Base-by-base conservation (phyloP, 1,140 invertebrate species). In the Chymomyza costata region DNA sequence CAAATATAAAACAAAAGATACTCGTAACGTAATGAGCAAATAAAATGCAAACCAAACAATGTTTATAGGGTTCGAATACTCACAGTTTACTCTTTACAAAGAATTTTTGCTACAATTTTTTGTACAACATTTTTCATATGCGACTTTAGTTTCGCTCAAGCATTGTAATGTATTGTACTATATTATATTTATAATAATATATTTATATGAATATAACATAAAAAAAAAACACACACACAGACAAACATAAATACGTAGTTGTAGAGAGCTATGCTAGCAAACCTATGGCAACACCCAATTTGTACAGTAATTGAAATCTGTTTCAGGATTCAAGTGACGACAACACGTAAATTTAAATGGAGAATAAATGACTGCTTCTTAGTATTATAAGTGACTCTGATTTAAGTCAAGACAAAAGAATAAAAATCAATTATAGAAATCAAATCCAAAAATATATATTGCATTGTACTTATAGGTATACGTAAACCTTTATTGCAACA, bases 361-460 rank as follows among this genome's bases (percentile, higher is more conserved):
- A 80, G 73, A 80, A 80, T 80, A 80, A 80, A 80, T 80, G 73
- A 80, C 73, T 80, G 73, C 73, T 80, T 80, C 73, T 80, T 80
- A 80, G 73, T 80, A 41, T 80, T 73, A 78, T 80, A 80, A 80
- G 73, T 80, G 73, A 80, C 74, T 80, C 73, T 80, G 74, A 80
- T 80, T 80, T 80, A 80, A 68, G 73, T 80, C 71, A 69, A 78
- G 50, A 44, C 30, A 45, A 53, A 10, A 6, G 25, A 62, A 66
- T 45, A 58, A 43, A 43, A 65, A 73, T 76, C 60, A 61, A 78
- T 76, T 62, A 65, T 78, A 64, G 63, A 57, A 76, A 76, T 71
- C 51, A 78, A 80, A 78, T 67, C 71, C 66, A 71, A 70, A 76
- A n/a, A n/a, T n/a, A n/a, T 76, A 78, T 70, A 65, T 65, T 65